Base-by-base conservation (phyloP, 64 coral and sea anemone genomes). In the Trachythela sp. region DNA sequence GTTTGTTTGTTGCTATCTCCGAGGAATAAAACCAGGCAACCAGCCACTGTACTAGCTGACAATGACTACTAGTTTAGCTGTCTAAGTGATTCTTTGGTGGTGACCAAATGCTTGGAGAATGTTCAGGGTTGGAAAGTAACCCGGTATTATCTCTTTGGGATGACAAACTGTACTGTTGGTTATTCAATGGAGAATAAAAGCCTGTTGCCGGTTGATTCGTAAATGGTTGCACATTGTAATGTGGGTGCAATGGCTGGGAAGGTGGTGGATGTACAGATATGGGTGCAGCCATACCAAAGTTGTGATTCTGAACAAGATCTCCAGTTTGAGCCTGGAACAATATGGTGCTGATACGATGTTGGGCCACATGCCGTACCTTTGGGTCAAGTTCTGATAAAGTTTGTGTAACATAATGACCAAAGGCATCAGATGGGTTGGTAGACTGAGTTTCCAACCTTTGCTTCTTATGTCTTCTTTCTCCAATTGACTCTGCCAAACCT, bases 391-490 rank as follows among this genome's bases (percentile, higher is more conserved):
- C 59, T 20, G 87, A 88, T 36, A 88, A 88, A 26, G 87, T 88
- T 72, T 88, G 52, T 88, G 39, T 72, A 13, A 88, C 87, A 88
- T 88, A 88, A 39, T 33, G 36, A n/a, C 87, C 56, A 88, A 88
- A 88, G 8, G 87, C 37, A 40, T 88, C 87, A 88, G 8, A 7
- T 24, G 56, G 56, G 4, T 27, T 27, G 22, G 56, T 64, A n/a
- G 56, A 20, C 24, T 10, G 56, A 7, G 13, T 64, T 10, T 64
- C 22, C 24, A 26, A 64, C 56, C 2, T 64, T 26, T 64, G 56
- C 22, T 1, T 64, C 26, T 64, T 64, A 20, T 20, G 7, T 26
- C 4, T 64, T 64, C 56, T 64, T n/a, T 64, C 56, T 24, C 13
- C 56, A n/a, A 64, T 20, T 18, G 56, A 13, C 56, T 64, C 17